These are phyloP conservation scores for Panorpa germanica DNA, from an alignment of 2,888 invertebrate species.

Conservation along the genomic window DNA sequence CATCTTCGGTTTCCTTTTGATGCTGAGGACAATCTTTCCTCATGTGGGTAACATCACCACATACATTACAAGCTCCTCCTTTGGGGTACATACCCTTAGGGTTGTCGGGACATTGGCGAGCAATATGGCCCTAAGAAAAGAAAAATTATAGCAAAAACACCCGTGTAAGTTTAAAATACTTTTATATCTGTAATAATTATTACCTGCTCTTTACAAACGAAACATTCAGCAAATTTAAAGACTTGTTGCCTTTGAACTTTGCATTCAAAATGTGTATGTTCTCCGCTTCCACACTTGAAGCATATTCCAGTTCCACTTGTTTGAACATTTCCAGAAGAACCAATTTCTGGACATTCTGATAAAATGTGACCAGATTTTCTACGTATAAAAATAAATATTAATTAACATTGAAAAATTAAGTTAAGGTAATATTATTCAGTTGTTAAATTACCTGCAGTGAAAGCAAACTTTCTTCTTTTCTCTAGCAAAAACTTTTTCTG, in stretches of 20 bases:
- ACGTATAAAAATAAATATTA: slow-evolving; percentile 18
- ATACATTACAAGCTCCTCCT: slow-evolving; percentile 63
- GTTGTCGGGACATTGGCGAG: slow-evolving; percentile 77
- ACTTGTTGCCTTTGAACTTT: slow-evolving; percentile 43
- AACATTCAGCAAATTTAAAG: slow-evolving; percentile 71
- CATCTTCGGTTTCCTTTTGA: too few relatives aligned
- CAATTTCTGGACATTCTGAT: slow-evolving; percentile 59
- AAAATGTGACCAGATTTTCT: slow-evolving; percentile 64
- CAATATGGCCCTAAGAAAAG: slow-evolving; percentile 54
- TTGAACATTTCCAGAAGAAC: slow-evolving; percentile 25
- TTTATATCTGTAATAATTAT: slow-evolving; percentile 14
- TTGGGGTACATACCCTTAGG: slow-evolving; percentile 72
- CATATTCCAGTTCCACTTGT: slow-evolving; percentile 46
- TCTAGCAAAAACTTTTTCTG: slow-evolving; percentile 49
- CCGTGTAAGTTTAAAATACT: too few relatives aligned
- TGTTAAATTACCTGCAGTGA: slow-evolving; percentile 53
- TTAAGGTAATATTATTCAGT: too few relatives aligned
- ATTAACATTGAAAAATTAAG: slow-evolving; percentile 1
- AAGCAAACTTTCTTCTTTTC: slow-evolving; percentile 56
- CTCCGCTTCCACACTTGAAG: slow-evolving; percentile 80
- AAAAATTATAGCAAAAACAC: slow-evolving; percentile 4
- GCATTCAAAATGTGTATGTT: slow-evolving; percentile 60
- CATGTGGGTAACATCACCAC: slow-evolving; percentile 72
- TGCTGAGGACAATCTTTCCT: slow-evolving; percentile 62
- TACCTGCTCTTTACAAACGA: slow-evolving; percentile 63